Percentiles rank a stretch among this genome's conserved stretches.
Evolutionary conservation across 2,797 vertebrate genomes (phyloP).

Genomic region (Avahi laniger): DNA sequence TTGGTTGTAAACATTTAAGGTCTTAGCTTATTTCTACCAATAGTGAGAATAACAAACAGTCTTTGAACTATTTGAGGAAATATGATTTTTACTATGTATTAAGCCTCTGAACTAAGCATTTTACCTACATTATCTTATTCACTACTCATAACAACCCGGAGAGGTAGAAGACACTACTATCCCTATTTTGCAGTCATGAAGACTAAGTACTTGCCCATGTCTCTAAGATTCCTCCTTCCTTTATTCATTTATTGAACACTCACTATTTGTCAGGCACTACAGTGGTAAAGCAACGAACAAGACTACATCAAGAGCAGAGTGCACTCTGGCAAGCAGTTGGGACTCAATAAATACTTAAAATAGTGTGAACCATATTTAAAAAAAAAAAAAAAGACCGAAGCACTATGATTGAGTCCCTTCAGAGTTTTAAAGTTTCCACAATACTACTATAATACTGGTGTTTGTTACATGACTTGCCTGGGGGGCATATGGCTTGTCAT

Average conservation of each 20-base stretch:
- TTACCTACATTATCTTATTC: neutral
- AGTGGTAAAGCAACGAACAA: neutral
- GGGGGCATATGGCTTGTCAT: neutral
- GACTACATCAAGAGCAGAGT: neutral
- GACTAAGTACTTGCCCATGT: neutral
- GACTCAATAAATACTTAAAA: neutral
- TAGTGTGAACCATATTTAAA: neutral
- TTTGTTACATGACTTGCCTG: neutral
- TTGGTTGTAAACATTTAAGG: neutral
- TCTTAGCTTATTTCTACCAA: neutral
- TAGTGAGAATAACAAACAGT: neutral
- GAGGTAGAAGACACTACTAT: neutral
- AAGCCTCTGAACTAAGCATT: neutral
- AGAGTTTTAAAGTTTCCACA: neutral
- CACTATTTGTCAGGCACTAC: neutral
- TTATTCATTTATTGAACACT: neutral
- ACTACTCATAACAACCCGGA: neutral
- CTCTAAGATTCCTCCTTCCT: neutral
- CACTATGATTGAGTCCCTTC: neutral
- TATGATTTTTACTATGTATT: neutral
- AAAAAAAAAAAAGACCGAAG: neutral
- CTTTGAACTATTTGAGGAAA: constrained; percentile 7
- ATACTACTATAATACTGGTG: neutral
- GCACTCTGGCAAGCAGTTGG: neutral
- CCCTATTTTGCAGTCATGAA: neutral